Conservation (phyloP, 2,797 vertebrate genomes). For the Clarias pachynema region DNA sequence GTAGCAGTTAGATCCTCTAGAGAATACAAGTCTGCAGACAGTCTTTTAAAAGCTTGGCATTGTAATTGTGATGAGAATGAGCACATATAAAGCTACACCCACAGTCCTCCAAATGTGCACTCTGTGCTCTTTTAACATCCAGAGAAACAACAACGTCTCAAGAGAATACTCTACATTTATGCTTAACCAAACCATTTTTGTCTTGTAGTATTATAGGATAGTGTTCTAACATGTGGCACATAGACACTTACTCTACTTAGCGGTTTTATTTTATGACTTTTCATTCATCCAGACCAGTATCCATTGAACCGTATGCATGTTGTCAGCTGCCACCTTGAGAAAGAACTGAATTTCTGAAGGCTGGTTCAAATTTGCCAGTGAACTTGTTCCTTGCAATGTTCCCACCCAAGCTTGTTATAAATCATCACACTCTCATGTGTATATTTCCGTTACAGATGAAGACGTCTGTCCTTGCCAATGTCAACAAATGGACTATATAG, state of each 20-base stretch:
- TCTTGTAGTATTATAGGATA: background rate
- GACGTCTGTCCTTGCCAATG: background rate
- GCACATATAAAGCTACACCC: background rate
- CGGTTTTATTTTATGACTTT: background rate
- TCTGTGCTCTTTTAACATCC: background rate
- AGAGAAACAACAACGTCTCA: background rate
- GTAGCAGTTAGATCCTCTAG: background rate
- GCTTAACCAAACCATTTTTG: background rate
- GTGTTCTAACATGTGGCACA: background rate
- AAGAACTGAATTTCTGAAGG: background rate
- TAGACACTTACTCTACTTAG: background rate
- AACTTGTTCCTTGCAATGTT: background rate
- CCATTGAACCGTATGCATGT: background rate
- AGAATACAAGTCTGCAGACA: background rate
- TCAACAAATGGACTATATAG: background rate
- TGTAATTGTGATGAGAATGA: conserved; percentile 2
- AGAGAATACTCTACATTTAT: background rate
- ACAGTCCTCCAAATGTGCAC: conserved; percentile 1
- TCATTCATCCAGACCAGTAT: background rate
- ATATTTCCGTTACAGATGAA: background rate
- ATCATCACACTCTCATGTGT: background rate
- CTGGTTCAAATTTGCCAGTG: background rate
- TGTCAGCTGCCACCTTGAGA: background rate
- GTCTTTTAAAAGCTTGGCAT: background rate
- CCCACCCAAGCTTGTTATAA: background rate